Evolutionary conservation across 2,888 invertebrate genomes (phyloP).

Genomic region (Stegophylla sp.): DNA sequence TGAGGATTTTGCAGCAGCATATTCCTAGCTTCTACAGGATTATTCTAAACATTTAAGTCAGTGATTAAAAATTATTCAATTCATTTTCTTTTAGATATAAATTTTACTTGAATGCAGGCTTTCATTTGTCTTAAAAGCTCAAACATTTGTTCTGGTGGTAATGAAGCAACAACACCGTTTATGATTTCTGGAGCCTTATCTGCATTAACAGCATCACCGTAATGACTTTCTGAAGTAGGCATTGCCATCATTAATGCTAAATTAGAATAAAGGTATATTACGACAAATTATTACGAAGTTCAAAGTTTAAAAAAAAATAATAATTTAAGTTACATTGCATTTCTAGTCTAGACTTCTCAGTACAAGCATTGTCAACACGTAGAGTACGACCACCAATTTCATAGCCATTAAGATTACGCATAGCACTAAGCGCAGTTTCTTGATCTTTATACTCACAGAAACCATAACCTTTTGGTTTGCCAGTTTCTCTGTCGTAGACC

Average conservation of each 20-base stretch:
- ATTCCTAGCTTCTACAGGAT: constrained; percentile 93
- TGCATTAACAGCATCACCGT: constrained; percentile 86
- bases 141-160: constrained; percentile 99
- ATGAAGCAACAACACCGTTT: constrained; percentile 94
- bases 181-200: constrained; percentile 97
- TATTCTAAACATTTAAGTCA: constrained; percentile 71
- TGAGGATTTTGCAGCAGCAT: constrained; percentile 98
- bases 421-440: constrained; percentile 96
- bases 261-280: background rate
- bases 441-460: constrained; percentile 99
- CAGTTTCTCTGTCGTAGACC: constrained; percentile 95
- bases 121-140: constrained; percentile 99
- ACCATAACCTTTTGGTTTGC: constrained; percentile 99
- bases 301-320: constrained; percentile 66
- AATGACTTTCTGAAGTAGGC: constrained; percentile 69
- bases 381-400: constrained; percentile 96
- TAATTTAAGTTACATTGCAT: constrained; percentile 91
- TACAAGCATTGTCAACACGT: constrained; percentile 96
- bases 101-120: constrained; percentile 77
- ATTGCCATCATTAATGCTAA: constrained; percentile 33
- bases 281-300: constrained; percentile 11
- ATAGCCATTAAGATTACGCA: constrained; percentile 95
- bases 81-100: background rate
- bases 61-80: constrained; percentile 19
- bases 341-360: constrained; percentile 92